These are phyloP conservation scores for Rhynchotus rufescens DNA, from an alignment of 2,797 vertebrate genomes.

Conservation along the genomic window DNA sequence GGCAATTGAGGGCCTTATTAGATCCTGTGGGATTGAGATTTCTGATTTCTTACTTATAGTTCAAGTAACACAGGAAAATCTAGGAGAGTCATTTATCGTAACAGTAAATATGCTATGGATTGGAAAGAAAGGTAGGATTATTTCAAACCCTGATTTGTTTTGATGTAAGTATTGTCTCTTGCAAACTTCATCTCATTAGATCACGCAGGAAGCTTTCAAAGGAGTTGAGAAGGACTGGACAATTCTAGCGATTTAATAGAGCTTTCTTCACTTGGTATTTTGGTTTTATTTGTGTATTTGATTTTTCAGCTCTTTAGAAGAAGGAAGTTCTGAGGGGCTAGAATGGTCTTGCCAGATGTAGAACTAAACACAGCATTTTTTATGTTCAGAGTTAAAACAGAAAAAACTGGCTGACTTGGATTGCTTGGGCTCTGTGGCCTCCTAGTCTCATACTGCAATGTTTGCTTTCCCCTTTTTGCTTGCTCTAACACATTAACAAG, in stretches of 20 bases:
- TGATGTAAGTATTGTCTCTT: background rate
- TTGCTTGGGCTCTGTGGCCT: conserved; percentile 15
- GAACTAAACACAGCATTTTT: conserved; percentile 66
- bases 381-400: conserved; percentile 39
- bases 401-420: background rate
- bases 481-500: conserved; percentile 52
- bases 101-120: background rate
- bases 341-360: background rate
- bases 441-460: background rate
- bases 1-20: background rate
- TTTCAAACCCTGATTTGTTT: background rate
- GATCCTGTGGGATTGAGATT: background rate
- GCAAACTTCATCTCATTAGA: background rate
- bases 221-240: background rate
- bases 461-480: background rate
- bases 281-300: background rate
- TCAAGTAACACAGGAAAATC: background rate
- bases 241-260: background rate
- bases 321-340: background rate
- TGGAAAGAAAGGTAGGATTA: background rate
- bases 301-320: background rate
- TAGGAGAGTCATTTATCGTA: background rate
- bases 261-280: background rate
- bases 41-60: background rate
- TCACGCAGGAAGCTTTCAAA: background rate